These are phyloP conservation scores for Sphaeridia pumilis DNA, from an alignment of 2,888 invertebrate species.

Conservation along the genomic window DNA sequence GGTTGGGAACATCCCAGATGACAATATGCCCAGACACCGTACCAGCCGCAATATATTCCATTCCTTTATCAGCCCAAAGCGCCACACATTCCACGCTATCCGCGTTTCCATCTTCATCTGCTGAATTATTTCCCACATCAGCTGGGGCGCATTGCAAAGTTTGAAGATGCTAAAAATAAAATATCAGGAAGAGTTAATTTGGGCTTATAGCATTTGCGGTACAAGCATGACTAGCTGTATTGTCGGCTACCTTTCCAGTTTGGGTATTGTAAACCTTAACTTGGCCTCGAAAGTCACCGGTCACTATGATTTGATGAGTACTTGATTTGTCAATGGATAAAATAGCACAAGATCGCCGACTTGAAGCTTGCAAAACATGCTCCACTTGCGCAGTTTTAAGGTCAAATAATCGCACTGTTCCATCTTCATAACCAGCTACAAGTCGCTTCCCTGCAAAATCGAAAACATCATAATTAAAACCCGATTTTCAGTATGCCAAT, in stretches of 20 bases:
- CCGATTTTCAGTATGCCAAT: too few species aligned
- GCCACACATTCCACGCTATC: slow-evolving; percentile 55
- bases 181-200: too few species aligned
- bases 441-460: slow-evolving; percentile 55
- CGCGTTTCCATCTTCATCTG: slow-evolving; percentile 22
- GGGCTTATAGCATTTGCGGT: too few species aligned
- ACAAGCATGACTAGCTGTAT: too few species aligned
- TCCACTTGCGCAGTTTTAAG: slow-evolving; percentile 53
- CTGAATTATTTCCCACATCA: slow-evolving; percentile 3
- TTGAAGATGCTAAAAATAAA: slow-evolving; percentile 36
- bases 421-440: slow-evolving; percentile 73
- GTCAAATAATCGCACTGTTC: slow-evolving; percentile 71
- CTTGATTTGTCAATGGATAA: slow-evolving; percentile 56
- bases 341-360: slow-evolving; percentile 47
- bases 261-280: slow-evolving; percentile 42
- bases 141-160: slow-evolving; percentile 24
- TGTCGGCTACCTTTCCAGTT: slow-evolving; percentile 44
- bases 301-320: slow-evolving; percentile 56
- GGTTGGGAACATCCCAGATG: slow-evolving; percentile 70
- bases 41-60: slow-evolving; percentile 58
- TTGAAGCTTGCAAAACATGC: slow-evolving; percentile 47
- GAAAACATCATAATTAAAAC: background rate
- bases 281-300: slow-evolving; percentile 56
- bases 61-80: slow-evolving; percentile 53
- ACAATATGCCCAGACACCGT: slow-evolving; percentile 66